phyloP scores from a whole-genome alignment of 2,797 vertebrate genomes.

The Myripristis murdjan region DNA sequence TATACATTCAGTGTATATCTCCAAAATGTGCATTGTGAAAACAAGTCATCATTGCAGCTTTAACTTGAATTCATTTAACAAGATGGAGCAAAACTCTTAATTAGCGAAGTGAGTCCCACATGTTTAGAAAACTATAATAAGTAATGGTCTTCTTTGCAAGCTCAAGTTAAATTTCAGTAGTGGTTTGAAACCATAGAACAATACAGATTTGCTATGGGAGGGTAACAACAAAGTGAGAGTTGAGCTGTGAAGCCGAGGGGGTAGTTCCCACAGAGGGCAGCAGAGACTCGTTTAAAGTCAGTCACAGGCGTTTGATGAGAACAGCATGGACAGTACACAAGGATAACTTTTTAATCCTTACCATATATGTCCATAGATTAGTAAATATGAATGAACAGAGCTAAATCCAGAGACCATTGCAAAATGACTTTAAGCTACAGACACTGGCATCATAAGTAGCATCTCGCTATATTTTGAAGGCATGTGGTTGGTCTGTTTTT shows the following conservation, averaged over 20 bases:
- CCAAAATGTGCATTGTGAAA: no score
- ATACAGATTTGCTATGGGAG: constrained; percentile 29
- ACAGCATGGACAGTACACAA: constrained; percentile 46
- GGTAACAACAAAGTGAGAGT: constrained; percentile 25
- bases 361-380: constrained; percentile 44
- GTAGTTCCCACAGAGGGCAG: constrained; percentile 70
- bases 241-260: constrained; percentile 15
- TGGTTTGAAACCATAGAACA: constrained; percentile 48
- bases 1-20: no score
- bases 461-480: constrained; percentile 36
- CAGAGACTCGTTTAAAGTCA: constrained; percentile 57
- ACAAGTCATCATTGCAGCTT: no score
- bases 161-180: constrained; percentile 54
- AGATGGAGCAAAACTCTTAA: neutral
- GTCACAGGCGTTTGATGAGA: constrained; percentile 47
- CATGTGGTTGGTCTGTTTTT: constrained; percentile 41
- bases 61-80: no score
- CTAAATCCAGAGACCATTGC: constrained; percentile 14
- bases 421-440: constrained; percentile 32
- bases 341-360: constrained; percentile 22
- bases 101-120: neutral
- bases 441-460: constrained; percentile 35
- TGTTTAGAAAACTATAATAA: neutral
- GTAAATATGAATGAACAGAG: constrained; percentile 66
- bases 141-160: constrained; percentile 70